These are phyloP conservation scores for Haliclona indistincta DNA, from an alignment of 37 sponge, comb jelly and placozoan genomes.

Conservation along the genomic window DNA sequence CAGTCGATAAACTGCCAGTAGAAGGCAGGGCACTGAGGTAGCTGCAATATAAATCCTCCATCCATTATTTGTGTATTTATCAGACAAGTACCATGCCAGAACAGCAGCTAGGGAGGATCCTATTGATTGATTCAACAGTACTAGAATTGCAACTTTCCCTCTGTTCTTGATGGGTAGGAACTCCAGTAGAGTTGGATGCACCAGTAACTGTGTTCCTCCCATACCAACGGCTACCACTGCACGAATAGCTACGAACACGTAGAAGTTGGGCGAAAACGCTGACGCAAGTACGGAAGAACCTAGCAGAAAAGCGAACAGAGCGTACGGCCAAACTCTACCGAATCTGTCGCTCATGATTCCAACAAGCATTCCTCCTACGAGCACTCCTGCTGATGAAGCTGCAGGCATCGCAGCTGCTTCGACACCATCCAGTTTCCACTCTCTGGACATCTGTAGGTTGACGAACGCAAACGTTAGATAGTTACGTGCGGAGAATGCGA, in stretches of 20 bases:
- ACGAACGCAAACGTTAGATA: slow-evolving; percentile 33
- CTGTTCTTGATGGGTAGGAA: slow-evolving; percentile 45
- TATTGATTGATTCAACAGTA: slow-evolving; percentile 11
- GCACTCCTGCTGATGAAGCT: slow-evolving; percentile 19
- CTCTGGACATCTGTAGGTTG: neutral
- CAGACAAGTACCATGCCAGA: slow-evolving; percentile 57
- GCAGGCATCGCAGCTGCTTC: slow-evolving; percentile 41
- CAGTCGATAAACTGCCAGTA: slow-evolving; percentile 7
- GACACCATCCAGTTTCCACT: slow-evolving; percentile 18
- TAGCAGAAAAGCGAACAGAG: neutral
- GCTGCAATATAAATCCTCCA: slow-evolving; percentile 35
- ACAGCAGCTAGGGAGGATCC: slow-evolving; percentile 44
- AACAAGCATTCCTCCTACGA: slow-evolving; percentile 29
- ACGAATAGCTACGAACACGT: slow-evolving; percentile 18
- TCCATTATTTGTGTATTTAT: slow-evolving; percentile 39
- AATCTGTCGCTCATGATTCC: slow-evolving; percentile 25
- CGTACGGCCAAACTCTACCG: slow-evolving; percentile 59
- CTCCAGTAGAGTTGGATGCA: slow-evolving; percentile 39
- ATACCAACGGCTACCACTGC: slow-evolving; percentile 22
- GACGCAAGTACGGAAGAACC: slow-evolving; percentile 31
- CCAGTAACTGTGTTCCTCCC: neutral
- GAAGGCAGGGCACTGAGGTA: slow-evolving; percentile 13
- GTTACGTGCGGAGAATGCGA: slow-evolving; percentile 40
- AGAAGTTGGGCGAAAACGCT: slow-evolving; percentile 30
- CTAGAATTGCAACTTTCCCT: slow-evolving; percentile 19